Evolutionary conservation across 2,113 vertebrate species (phyloP), one percentile per base, ranked within the genome.

Genomic region (Calyptomena viridis): DNA sequence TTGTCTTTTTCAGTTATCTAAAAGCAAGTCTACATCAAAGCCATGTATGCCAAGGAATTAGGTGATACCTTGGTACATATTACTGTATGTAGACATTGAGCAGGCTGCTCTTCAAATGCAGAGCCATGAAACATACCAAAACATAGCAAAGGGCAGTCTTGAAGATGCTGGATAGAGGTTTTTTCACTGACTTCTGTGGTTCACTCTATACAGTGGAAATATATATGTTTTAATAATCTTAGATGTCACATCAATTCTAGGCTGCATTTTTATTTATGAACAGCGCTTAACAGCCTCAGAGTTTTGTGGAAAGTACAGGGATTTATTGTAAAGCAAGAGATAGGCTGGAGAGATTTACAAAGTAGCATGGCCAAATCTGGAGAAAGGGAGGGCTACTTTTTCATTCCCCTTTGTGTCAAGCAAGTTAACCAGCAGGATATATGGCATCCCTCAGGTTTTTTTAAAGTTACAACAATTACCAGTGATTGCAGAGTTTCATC

Each of bases 161-260:
- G 22, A 39, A 63, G 20, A 25, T 49, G 6, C n/a, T 74, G 25
- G 44, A 37, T 27, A 33, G 27, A 55, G 11, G 3, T 62, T 93
- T 90, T 68, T 24, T 83, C 46, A 18, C 42, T 67, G 35, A 25
- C 13, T 79, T 83, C n/a, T 58, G 25, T 89, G 39, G 6, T 42
- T 81, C 73, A 40, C 18, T 53, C 40, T 60, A 6, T 58, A 37
- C 12, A 37, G 35, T 77, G 76, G 33, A 58, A 83, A 73, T 94
- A 28, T 1, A 1, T 47, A 22, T 35, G 4, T 84, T 85, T 40
- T 39, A 58, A 42, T 90, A 49, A 39, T 49, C 19, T 84, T 40
- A 55, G 39, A n/a, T 12, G 10, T 53, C 10, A 8, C 24, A 3
- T 37, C 0, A 0, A 30, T 58, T 71, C 18, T 30, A 53, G 35